Base-by-base conservation (phyloP, 2,113 vertebrate genomes). In the Reinhardtius hippoglossoides region DNA sequence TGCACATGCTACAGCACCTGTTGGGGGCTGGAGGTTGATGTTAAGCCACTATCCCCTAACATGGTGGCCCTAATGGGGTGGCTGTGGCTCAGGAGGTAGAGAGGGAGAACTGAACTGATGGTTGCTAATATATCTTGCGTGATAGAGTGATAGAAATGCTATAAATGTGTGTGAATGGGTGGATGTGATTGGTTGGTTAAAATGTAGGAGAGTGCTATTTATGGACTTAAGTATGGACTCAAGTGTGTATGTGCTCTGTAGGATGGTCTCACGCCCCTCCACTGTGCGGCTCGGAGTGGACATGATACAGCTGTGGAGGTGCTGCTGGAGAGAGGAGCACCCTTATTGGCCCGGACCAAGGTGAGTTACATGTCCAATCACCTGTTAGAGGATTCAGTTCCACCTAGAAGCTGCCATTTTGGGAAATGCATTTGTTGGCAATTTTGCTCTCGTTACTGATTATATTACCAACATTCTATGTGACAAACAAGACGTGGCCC, bases 261-360 rank as follows among this genome's bases (percentile, higher is more conserved):
- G 98, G 98, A 99, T 9, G 98, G 98, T 10, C 92, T 99, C 73
- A 99, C 98, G 1, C 98, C 98, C 0, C 95, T 99, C 48, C 98
- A 99, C 88, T 99, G 98, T 77, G 97, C 98, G 0, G 97, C 98
- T 0, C 93, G 98, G 13, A 99, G 98, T 55, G 98, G 98, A 27
- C 98, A 99, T 0, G 97, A 99, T 68, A 93, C 94, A 0, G 96
- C 96, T n/a, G 97, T 99, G 68, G 97, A 97, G 87, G 93, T 99
- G 52, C 95, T 99, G 77, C 90, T 99, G 89, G 98, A 99, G 88
- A 94, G 96, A 85, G 97, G 96, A 67, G 98, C 98, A 0, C 98
- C 98, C 0, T 88, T 99, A 82, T 94, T 99, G 55, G 98, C 98
- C 67, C 95, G 98, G 89, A 99, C 98, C 55, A 99, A 99, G 96